Evolutionary conservation across 2,113 vertebrate genomes (phyloP).

Genomic region (Siniperca knerii): DNA sequence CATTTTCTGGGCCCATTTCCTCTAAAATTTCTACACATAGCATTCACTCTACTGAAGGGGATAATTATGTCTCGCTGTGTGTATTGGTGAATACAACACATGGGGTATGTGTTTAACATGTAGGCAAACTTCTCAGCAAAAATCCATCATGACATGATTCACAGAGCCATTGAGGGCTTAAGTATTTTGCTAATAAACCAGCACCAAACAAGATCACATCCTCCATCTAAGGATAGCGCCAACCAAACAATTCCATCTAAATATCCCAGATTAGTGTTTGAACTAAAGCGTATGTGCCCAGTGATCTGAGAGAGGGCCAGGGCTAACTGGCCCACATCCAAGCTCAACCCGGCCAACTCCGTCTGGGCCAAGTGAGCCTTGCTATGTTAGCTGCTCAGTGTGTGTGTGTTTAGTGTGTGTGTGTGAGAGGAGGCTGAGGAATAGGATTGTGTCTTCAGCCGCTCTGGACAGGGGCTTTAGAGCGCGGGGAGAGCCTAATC

Average conservation of each 20-base stretch:
- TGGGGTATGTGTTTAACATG: constrained; percentile 45
- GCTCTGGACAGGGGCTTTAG: constrained; percentile 77
- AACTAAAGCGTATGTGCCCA: constrained; percentile 68
- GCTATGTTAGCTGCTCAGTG: constrained; percentile 52
- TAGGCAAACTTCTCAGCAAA: constrained; percentile 42
- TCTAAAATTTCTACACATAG: background rate
- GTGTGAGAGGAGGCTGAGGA: constrained; percentile 64
- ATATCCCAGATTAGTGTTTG: constrained; percentile 76
- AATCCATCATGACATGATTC: constrained; percentile 50
- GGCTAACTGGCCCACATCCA: constrained; percentile 68
- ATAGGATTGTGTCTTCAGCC: constrained; percentile 82
- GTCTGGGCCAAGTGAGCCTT: constrained; percentile 51
- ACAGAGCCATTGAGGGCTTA: constrained; percentile 49
- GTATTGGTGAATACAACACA: constrained; percentile 16
- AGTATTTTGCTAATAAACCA: constrained; percentile 63
- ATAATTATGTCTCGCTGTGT: constrained; percentile 2
- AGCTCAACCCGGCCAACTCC: constrained; percentile 45
- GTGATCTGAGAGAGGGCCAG: constrained; percentile 71
- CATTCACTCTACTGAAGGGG: background rate
- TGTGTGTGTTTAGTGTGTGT: constrained; percentile 36
- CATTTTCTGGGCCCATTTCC: background rate
- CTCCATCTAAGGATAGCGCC: constrained; percentile 73
- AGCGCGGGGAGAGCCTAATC: constrained; percentile 80
- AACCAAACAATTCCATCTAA: constrained; percentile 75
- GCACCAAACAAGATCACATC: constrained; percentile 68